These are phyloP conservation scores for Ascidia mentula DNA, from an alignment of 23 tunicate genomes.

Conservation along the genomic window DNA sequence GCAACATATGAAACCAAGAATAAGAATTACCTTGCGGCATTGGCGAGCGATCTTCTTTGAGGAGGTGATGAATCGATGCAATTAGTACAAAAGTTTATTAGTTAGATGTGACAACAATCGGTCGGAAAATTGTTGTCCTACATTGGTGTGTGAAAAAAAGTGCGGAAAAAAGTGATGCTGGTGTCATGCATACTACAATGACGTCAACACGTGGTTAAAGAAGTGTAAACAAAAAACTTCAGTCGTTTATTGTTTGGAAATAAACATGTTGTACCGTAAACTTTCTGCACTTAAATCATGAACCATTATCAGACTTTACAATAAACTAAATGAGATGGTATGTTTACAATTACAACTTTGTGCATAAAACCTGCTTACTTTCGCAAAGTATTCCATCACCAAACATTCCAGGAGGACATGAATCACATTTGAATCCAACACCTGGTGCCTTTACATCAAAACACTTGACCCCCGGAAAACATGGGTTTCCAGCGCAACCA, in stretches of 20 bases:
- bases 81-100: background rate
- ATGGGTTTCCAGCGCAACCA: conserved; percentile 38
- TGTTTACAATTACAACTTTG: too few relatives aligned
- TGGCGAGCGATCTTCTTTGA: background rate
- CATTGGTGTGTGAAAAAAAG: background rate
- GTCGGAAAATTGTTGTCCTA: background rate
- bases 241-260: background rate
- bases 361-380: too few relatives aligned
- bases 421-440: conserved; percentile 57
- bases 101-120: background rate
- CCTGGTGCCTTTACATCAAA: conserved; percentile 43
- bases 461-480: conserved; percentile 61
- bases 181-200: background rate
- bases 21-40: background rate
- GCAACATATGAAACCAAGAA: too few relatives aligned
- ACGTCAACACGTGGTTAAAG: background rate
- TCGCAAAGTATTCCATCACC: conserved; percentile 58
- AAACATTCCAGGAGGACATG: conserved; percentile 49
- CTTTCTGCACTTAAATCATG: too few relatives aligned
- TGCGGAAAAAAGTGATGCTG: background rate
- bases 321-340: too few relatives aligned
- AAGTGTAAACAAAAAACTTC: background rate
- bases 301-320: too few relatives aligned
- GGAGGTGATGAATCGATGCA: background rate
- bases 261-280: too few relatives aligned